phyloP scores from a whole-genome alignment of 2,888 invertebrate genomes.

The Phrixothrix hirtus region DNA sequence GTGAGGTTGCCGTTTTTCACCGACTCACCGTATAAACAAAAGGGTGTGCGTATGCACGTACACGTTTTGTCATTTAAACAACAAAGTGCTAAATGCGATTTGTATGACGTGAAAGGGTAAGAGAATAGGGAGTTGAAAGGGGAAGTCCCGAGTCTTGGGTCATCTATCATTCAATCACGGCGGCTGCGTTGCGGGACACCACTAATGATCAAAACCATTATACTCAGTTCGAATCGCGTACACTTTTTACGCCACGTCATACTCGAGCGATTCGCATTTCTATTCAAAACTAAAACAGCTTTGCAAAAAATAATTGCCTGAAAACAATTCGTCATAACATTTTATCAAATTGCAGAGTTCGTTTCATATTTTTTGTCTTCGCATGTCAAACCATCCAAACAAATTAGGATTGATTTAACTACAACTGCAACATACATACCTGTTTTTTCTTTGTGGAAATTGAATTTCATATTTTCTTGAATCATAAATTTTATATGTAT shows the following conservation, averaged over 20 bases:
- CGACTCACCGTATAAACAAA: slow-evolving; percentile 1
- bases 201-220: slow-evolving; percentile 45
- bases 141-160: slow-evolving; percentile 36
- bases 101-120: slow-evolving; percentile 25
- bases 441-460: background rate
- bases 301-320: slow-evolving; percentile 39
- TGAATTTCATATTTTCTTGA: background rate
- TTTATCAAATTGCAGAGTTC: slow-evolving; percentile 12
- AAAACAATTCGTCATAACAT: slow-evolving; percentile 40
- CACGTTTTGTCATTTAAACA: slow-evolving; percentile 28
- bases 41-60: slow-evolving; percentile 19
- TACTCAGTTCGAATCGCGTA: slow-evolving; percentile 42
- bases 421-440: background rate
- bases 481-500: background rate
- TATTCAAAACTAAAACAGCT: slow-evolving; percentile 35
- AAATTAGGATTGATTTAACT: background rate
- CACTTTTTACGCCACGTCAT: slow-evolving; percentile 40
- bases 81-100: slow-evolving; percentile 28
- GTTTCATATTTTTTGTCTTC: slow-evolving; percentile 6
- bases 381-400: slow-evolving; percentile 6
- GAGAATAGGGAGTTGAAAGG: slow-evolving; percentile 32
- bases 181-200: slow-evolving; percentile 39
- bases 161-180: slow-evolving; percentile 48
- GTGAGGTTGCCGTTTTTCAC: slow-evolving; percentile 18
- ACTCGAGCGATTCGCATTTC: slow-evolving; percentile 32